phyloP scores from a whole-genome alignment of 2,113 vertebrate species.

The Columba janthina region DNA sequence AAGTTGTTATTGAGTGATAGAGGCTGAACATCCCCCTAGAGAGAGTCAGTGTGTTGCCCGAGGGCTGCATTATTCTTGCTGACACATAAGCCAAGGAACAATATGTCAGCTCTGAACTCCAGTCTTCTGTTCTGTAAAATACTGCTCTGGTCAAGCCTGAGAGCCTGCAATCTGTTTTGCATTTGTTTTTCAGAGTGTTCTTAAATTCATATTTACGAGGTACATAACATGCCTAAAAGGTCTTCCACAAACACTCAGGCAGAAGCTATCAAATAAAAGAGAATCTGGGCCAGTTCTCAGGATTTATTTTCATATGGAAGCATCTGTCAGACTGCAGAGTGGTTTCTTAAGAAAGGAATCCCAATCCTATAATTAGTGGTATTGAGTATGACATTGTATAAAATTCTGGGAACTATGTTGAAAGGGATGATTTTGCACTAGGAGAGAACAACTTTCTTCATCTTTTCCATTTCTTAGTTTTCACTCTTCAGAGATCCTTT shows the following conservation, averaged over 20 bases:
- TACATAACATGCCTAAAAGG: background rate
- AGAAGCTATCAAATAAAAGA: background rate
- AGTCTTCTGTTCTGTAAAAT: conserved; percentile 28
- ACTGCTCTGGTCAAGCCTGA: background rate
- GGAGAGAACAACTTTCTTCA: background rate
- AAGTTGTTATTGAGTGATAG: conserved; percentile 3
- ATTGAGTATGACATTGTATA: background rate
- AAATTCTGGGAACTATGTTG: background rate
- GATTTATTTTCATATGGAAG: background rate
- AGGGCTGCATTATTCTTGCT: conserved; percentile 24
- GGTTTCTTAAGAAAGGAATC: background rate
- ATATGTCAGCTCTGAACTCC: conserved; percentile 15
- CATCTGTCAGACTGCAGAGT: background rate
- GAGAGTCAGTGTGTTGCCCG: background rate
- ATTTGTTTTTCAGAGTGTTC: background rate
- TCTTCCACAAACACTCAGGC: background rate
- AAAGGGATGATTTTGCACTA: background rate
- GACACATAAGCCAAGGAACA: conserved; percentile 13
- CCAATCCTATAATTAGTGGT: background rate
- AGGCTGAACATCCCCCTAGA: background rate
- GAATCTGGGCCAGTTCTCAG: background rate
- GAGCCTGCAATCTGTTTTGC: conserved; percentile 3
- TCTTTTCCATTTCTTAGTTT: background rate
- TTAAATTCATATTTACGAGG: background rate
- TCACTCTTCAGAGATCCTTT: background rate